Conservation (phyloP, 2,888 invertebrate genomes). For the Apodemia duryi region DNA sequence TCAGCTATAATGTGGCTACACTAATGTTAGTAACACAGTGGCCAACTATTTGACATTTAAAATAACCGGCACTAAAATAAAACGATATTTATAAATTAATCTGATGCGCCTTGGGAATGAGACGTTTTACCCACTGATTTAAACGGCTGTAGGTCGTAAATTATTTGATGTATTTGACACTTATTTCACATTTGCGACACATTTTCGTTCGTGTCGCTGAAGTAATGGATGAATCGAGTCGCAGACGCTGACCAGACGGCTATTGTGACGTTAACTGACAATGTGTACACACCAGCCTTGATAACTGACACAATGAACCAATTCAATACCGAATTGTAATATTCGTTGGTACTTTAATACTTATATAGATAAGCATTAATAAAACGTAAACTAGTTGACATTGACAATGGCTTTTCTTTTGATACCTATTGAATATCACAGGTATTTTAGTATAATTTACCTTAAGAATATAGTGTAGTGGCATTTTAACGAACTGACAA, state of each 20-base stretch:
- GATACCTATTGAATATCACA: too few relatives aligned
- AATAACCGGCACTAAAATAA: conserved; percentile 11
- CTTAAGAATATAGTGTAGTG: too few relatives aligned
- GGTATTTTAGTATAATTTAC: too few relatives aligned
- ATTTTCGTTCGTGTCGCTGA: not conserved
- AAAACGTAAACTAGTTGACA: too few relatives aligned
- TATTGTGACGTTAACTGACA: conserved; percentile 67
- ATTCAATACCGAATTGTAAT: conserved; percentile 65
- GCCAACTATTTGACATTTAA: conserved; percentile 15
- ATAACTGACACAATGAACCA: conserved; percentile 59
- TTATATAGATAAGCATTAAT: too few relatives aligned
- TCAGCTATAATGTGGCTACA: not conserved
- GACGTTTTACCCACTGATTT: not conserved
- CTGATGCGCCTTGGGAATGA: conserved; percentile 6
- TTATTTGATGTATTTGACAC: conserved; percentile 6
- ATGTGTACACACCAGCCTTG: conserved; percentile 30
- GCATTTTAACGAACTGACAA: too few relatives aligned
- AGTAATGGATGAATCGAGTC: conserved; percentile 46
- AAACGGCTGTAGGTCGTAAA: conserved; percentile 1
- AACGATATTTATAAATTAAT: conserved; percentile 17
- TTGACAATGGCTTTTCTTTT: too few relatives aligned
- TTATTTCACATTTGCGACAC: not conserved
- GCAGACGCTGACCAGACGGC: conserved; percentile 68
- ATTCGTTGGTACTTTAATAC: conserved; percentile 38
- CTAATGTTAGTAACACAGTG: conserved; percentile 14